A percentile compares a stretch with the other conserved stretches of the same genome.
These are phyloP conservation scores for Crotalus horridus DNA, from an alignment of 2,113 vertebrate species.

Conservation along the genomic window DNA sequence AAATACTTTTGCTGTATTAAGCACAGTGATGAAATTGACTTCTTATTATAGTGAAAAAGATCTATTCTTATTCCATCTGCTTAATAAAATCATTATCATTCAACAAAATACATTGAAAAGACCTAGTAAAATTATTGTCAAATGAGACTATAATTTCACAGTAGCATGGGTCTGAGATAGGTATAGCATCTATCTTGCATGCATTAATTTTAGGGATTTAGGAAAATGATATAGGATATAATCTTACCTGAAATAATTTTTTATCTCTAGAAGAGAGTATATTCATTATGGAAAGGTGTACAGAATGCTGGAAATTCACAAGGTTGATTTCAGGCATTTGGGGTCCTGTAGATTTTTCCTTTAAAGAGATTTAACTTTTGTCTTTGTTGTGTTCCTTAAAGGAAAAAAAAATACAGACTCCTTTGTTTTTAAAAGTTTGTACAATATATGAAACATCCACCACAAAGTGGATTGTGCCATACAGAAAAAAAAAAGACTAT, in stretches of 20 bases:
- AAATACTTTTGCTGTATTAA: background rate
- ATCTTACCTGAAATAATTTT: background rate
- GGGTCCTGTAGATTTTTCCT: background rate
- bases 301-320: background rate
- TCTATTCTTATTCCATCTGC: background rate
- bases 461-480: background rate
- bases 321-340: background rate
- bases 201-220: background rate
- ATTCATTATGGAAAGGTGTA: background rate
- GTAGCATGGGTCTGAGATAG: background rate
- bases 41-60: background rate
- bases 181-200: background rate
- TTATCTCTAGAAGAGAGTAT: background rate
- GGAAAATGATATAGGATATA: background rate
- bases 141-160: background rate
- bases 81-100: background rate
- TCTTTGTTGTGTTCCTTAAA: background rate
- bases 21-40: background rate
- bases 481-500: background rate
- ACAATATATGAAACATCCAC: background rate
- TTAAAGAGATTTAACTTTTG: background rate
- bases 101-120: background rate
- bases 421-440: background rate
- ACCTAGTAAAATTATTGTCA: background rate
- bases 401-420: background rate